Evolutionary conservation across 2,797 vertebrate species (phyloP), one percentile per base, ranked within the genome.

Genomic region (Lagodon rhomboides): DNA sequence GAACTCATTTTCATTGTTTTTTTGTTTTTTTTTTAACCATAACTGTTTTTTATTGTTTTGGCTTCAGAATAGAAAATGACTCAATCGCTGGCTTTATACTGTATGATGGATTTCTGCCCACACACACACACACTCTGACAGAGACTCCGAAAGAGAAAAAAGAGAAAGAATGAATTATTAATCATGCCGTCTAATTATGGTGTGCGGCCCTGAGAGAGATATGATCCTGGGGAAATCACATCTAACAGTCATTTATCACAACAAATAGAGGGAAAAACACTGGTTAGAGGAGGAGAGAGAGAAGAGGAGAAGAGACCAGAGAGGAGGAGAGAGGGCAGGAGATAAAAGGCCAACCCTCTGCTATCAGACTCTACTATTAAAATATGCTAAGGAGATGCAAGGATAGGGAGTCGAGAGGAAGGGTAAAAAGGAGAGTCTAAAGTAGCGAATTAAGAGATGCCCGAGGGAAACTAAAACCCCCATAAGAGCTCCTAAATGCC

Each of bases 191-290:
- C 90, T 94, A 94, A 94, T 93, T 94, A 93, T 91, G 92, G 91
- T 87, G 87, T 89, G 87, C 79, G 90, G 89, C 87, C 91, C 90
- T 85, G 87, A 89, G 92, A 93, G 92, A 92, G 88, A 93, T 88
- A 92, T 92, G 90, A 93, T 94, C 90, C 84, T 66, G 75, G 91
- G 91, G 91, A 93, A 92, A 92, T 94, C 91, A 92, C 91, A 90
- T 93, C 88, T 89, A 92, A 93, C 89, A 92, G 91, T 92, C 91
- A 92, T 93, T 93, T 93, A 93, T 93, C 91, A 93, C 88, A 93
- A 93, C 92, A 94, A 94, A 94, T 92, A 92, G 88, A 90, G 87
- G 88, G 84, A 92, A 93, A 91, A 93, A 90, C 89, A 89, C 74
- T 82, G 79, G 78, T 83, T 86, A 83, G 85, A 82, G 74, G 82